These are phyloP conservation scores for Macropodus opercularis DNA, from an alignment of 2,797 vertebrate species.

Conservation along the genomic window DNA sequence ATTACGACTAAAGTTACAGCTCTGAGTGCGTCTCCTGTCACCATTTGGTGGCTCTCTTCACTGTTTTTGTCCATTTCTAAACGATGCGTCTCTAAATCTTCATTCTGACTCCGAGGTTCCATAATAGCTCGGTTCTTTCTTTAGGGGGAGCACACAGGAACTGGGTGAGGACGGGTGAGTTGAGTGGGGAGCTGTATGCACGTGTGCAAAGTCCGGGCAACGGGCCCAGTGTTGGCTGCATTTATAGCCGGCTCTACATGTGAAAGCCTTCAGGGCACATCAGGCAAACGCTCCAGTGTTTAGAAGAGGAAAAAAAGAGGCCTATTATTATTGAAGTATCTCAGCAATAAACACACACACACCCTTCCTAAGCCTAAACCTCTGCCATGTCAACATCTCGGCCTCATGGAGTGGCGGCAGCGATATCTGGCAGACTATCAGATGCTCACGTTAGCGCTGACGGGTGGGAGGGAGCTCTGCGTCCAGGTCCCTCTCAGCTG, in stretches of 20 bases:
- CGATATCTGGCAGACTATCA: slow-evolving; percentile 75
- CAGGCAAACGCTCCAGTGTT: slow-evolving; percentile 65
- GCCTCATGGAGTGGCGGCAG: slow-evolving; percentile 65
- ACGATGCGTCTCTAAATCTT: neutral
- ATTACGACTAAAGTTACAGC: slow-evolving; percentile 1
- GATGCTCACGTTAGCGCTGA: slow-evolving; percentile 65
- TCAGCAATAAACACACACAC: slow-evolving; percentile 56
- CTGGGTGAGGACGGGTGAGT: slow-evolving; percentile 27
- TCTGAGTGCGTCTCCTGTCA: neutral
- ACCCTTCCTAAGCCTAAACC: slow-evolving; percentile 17
- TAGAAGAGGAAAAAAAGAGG: slow-evolving; percentile 16
- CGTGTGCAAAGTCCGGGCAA: slow-evolving; percentile 66
- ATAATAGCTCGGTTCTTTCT: slow-evolving; percentile 42
- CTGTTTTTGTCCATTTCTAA: slow-evolving; percentile 9
- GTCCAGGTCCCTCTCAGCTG: slow-evolving; percentile 55
- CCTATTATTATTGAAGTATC: slow-evolving; percentile 63
- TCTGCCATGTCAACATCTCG: slow-evolving; percentile 58
- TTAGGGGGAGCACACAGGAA: slow-evolving; percentile 19
- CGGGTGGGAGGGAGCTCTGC: slow-evolving; percentile 68
- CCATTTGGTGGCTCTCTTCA: neutral
- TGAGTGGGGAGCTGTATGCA: slow-evolving; percentile 29
- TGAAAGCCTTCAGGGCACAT: slow-evolving; percentile 75
- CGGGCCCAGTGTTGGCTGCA: slow-evolving; percentile 64
- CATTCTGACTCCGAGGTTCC: slow-evolving; percentile 7
- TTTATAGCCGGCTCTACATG: slow-evolving; percentile 66